Base-by-base conservation (phyloP, 2,113 vertebrate genomes). In the Hippopotamus amphibius region DNA sequence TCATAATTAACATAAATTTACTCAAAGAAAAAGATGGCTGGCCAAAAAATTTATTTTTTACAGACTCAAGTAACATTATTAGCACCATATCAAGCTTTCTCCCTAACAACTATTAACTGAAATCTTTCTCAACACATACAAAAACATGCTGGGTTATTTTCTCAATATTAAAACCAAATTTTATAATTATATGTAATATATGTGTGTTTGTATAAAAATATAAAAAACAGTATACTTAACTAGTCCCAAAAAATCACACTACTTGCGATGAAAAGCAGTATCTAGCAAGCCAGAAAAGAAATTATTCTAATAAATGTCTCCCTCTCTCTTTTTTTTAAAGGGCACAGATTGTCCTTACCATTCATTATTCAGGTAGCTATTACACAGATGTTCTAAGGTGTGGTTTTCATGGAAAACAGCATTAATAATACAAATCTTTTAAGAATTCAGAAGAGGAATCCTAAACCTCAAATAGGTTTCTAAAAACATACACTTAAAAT, bases 221-320 rank as follows among this genome's bases (percentile, higher is more conserved):
- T 48, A 28, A 81, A 87, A 92, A 95, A 30, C 3, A 65, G 14
- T 10, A 87, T 83, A 76, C n/a, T 61, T 57, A 77, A 66, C 46
- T 41, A 95, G n/a, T 41, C n/a, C 30, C 48, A 48, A 93, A 72
- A 77, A 48, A 30, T 80, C n/a, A 90, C 33, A 74, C 30, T 83
- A 69, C 86, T 90, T 93, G 24, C 80, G 55, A 92, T 79, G 90
- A 79, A 95, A 81, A 90, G 24, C 50, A 76, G 2, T 72, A 95
- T 48, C 9, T 76, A 88, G 59, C 63, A 95, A 94, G 26, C 8
- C 50, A 94, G 19, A 87, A 97, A 96, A 80, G 19, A 87, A 96
- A 95, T 80, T 59, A 79, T 14, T 83, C 33, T 86, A 95, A 82
- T 43, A 41, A 92, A 46, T n/a, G 16, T n/a, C 22, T 59, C 48